phyloP scores from a whole-genome alignment of 2,888 invertebrate genomes.

The Xanthostigma xanthostigma region DNA sequence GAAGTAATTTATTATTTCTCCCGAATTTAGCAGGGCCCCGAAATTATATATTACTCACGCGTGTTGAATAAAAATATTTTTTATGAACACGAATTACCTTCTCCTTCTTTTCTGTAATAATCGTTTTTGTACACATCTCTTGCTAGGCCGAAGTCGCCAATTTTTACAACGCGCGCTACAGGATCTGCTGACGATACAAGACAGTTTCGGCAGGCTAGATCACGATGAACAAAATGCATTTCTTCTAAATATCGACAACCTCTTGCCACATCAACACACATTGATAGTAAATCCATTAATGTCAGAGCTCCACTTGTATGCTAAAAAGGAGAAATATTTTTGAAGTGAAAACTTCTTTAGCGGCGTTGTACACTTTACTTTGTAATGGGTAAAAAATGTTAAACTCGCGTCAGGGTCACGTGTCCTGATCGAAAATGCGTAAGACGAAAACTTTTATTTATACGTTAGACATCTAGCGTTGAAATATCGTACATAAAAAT shows the following conservation, averaged over 20 bases:
- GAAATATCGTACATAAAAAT: no score
- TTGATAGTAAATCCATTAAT: slow-evolving; percentile 71
- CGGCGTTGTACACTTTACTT: no score
- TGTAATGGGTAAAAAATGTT: no score
- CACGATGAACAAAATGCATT: slow-evolving; percentile 93
- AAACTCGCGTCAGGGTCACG: no score
- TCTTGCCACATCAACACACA: slow-evolving; percentile 90
- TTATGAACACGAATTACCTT: slow-evolving; percentile 30
- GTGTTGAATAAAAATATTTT: no score
- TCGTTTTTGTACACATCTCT: slow-evolving; percentile 95
- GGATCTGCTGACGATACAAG: slow-evolving; percentile 62
- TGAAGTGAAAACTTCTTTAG: no score
- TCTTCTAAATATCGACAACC: slow-evolving; percentile 94
- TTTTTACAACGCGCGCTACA: slow-evolving; percentile 71
- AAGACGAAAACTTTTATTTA: no score
- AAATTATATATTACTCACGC: no score
- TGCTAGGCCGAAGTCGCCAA: slow-evolving; percentile 93
- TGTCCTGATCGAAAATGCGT: no score
- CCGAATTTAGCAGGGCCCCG: no score
- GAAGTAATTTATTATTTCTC: no score
- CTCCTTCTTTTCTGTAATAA: slow-evolving; percentile 90
- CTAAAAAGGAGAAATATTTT: slow-evolving; percentile 25
- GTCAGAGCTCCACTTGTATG: slow-evolving; percentile 50
- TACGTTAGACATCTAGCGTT: no score
- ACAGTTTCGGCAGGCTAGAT: slow-evolving; percentile 92